phyloP scores from a whole-genome alignment of 35 echinoderm and acorn worm genomes.

The Nesometra sesokonis region DNA sequence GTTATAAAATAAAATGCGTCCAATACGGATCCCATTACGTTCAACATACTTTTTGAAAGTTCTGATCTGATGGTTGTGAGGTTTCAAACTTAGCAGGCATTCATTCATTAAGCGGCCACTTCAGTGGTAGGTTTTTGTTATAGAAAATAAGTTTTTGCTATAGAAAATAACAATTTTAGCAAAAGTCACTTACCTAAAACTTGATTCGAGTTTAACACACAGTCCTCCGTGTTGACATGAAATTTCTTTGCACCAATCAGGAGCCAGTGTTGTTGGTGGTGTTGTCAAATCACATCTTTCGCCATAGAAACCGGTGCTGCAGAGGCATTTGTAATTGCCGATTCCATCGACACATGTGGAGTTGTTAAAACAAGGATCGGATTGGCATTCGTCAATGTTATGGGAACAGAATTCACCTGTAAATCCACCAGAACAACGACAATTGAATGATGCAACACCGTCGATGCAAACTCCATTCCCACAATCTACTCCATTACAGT shows the following conservation, averaged over 20 bases:
- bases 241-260: neutral
- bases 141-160: too few relatives aligned
- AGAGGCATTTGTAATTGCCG: neutral
- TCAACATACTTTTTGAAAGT: too few relatives aligned
- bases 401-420: neutral
- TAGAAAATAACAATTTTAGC: too few relatives aligned
- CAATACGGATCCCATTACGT: too few relatives aligned
- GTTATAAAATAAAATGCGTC: too few relatives aligned
- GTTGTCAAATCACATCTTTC: neutral
- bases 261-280: neutral
- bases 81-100: too few relatives aligned
- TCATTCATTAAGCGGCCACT: too few relatives aligned
- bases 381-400: neutral
- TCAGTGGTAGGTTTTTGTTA: too few relatives aligned
- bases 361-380: neutral
- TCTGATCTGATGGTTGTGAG: too few relatives aligned
- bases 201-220: neutral
- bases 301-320: neutral
- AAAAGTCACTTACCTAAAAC: neutral
- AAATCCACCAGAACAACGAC: neutral
- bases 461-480: neutral
- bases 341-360: neutral
- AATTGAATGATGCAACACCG: neutral
- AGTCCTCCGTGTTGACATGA: neutral
- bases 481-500: neutral